phyloP scores from a whole-genome alignment of 2,797 vertebrate species.

The Hippopotamyrus pictus region DNA sequence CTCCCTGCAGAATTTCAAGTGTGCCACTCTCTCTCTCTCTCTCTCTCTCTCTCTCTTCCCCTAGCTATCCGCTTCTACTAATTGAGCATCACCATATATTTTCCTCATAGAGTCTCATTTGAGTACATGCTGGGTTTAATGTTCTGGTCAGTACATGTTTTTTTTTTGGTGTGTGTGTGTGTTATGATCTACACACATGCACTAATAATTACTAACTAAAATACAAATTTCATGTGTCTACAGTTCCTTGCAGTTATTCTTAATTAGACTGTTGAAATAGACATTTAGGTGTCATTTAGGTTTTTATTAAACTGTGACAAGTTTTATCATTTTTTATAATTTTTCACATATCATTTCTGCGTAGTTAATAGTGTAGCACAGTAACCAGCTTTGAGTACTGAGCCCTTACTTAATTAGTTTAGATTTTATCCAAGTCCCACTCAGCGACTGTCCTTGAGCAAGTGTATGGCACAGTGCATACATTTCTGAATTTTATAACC shows the following conservation, averaged over 20 bases:
- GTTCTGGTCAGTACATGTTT: conserved; percentile 26
- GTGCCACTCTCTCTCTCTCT: conserved; percentile 47
- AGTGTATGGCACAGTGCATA: not conserved
- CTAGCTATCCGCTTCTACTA: conserved; percentile 26
- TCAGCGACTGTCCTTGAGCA: not conserved
- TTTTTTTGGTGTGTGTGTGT: not conserved
- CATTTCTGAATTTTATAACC: not conserved
- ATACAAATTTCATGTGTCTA: not conserved
- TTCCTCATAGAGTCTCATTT: conserved; percentile 26
- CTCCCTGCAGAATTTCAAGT: conserved; percentile 67
- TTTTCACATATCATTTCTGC: not conserved
- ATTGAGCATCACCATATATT: conserved; percentile 40
- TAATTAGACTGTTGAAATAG: not conserved
- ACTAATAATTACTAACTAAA: not conserved
- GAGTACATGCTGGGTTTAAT: conserved; percentile 22
- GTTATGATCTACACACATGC: not conserved
- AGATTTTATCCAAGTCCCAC: not conserved
- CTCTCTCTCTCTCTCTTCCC: conserved; percentile 14
- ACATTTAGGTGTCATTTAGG: not conserved
- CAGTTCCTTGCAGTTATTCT: not conserved
- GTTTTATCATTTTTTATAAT: not conserved
- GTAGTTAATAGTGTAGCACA: not conserved
- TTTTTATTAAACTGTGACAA: not conserved
- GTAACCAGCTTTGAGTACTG: not conserved
- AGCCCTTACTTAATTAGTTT: not conserved